phyloP scores from a whole-genome alignment of 1,140 invertebrate species.

The Cherax quadricarinatus region DNA sequence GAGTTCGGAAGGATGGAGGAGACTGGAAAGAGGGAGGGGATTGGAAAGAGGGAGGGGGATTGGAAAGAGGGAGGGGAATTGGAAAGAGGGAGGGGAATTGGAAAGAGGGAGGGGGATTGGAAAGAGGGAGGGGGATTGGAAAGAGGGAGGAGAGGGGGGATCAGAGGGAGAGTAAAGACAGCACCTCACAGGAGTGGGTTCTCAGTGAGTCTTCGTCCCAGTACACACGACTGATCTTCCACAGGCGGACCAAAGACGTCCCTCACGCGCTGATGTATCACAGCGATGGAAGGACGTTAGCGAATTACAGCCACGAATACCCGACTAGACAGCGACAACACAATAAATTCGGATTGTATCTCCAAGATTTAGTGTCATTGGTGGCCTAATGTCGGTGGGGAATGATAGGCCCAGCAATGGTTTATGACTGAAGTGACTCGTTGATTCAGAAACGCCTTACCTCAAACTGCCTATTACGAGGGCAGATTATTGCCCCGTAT shows the following conservation, averaged over 20 bases:
- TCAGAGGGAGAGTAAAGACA: too few species aligned
- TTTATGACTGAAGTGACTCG: neutral
- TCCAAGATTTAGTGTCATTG: constrained; percentile 9
- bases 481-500: neutral
- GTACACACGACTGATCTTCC: too few species aligned
- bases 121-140: too few species aligned
- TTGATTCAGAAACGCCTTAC: constrained; percentile 2
- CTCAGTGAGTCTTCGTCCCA: too few species aligned
- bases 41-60: too few species aligned
- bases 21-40: too few species aligned
- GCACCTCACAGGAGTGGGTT: too few species aligned
- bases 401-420: neutral
- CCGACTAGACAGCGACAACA: neutral
- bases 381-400: constrained; percentile 2
- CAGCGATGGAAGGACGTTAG: neutral
- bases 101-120: too few species aligned
- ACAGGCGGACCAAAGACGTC: neutral
- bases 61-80: too few species aligned
- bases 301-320: neutral
- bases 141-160: too few species aligned
- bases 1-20: too few species aligned
- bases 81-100: too few species aligned
- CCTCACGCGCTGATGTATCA: neutral
- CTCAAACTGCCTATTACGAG: neutral
- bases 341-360: constrained; percentile 14